Base-by-base conservation (phyloP, 2,797 vertebrate species). In the Anguilla marmorata region DNA sequence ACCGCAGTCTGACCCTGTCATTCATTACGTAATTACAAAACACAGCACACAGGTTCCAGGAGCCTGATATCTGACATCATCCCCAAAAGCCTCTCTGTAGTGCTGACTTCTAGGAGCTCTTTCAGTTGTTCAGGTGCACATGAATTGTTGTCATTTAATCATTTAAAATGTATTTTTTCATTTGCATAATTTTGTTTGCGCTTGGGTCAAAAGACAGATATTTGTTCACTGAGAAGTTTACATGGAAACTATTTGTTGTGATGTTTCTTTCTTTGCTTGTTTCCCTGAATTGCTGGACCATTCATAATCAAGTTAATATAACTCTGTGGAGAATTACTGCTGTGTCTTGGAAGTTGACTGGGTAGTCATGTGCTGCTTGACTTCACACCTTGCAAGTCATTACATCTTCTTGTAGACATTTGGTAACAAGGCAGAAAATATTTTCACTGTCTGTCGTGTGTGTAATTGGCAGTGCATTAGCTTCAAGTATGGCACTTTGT, bases 1-100 rank as follows among this genome's bases (percentile, higher is more conserved):
- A 87, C 84, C 74, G 24, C 84, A 27, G 74, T 86, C 85, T 85
- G 58, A n/a, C 84, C 8, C 72, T 9, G 21, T 80, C 69, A 45
- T 45, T 85, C 72, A 79, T 76, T 63, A 56, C 50, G 16, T 19
- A 82, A 74, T 72, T 48, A 27, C 60, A 69, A 54, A 88, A 76
- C 12, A 33, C 27, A 56, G 69, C 16, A 45, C n/a, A 60, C 21
- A 86, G 69, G 66, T 27, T 86, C 19, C 66, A 41, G 24, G n/a
- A 21, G 21, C 48, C 8, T 72, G 21, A 74, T 21, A 2, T 24
- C 45, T 86, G 41, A 45, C 24, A 45, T 72, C 66, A n/a, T 21
- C 48, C 14, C 24, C 66, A 33, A 2, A 52, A 41, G 4, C 45
- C 30, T 56, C n/a, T 0, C 37, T 48, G 60, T 21, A 21, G 37